A percentile compares a stretch with the other conserved stretches of the same genome.
These are phyloP conservation scores for Chiloscyllium plagiosum DNA, from an alignment of 2,113 vertebrate genomes.

Conservation along the genomic window DNA sequence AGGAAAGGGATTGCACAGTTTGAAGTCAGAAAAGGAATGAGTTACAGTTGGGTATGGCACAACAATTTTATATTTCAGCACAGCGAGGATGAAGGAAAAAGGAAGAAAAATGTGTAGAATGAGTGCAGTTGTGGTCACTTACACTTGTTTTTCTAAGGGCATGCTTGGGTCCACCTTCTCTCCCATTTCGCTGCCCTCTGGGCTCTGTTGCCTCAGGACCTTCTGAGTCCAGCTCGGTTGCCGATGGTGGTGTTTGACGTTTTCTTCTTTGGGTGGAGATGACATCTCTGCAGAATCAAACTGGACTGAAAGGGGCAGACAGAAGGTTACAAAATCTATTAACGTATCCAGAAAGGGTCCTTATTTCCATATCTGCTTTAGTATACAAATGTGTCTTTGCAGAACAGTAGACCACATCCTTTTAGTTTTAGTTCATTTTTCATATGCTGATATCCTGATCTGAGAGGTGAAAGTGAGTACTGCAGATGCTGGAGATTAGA, in stretches of 20 bases:
- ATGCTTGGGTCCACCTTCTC: constrained; percentile 71
- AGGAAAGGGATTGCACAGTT: neutral
- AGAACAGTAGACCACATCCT: neutral
- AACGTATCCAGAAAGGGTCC: neutral
- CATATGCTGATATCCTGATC: neutral
- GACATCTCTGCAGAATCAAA: constrained; percentile 72
- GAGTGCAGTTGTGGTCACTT: constrained; percentile 39
- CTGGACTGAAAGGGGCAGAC: constrained; percentile 64
- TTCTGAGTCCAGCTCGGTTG: constrained; percentile 86
- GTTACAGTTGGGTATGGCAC: no score
- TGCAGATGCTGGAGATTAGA: no score
- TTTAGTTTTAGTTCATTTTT: neutral
- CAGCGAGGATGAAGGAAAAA: neutral
- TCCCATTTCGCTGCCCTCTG: constrained; percentile 53
- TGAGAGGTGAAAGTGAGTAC: neutral
- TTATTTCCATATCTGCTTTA: neutral
- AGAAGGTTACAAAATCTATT: neutral
- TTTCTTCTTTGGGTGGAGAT: constrained; percentile 61
- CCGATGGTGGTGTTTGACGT: constrained; percentile 57
- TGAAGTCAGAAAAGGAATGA: neutral
- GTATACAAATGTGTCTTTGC: neutral
- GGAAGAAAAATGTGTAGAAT: neutral
- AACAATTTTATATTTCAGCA: no score
- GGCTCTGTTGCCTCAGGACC: constrained; percentile 59
- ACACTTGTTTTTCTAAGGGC: constrained; percentile 87